Evolutionary conservation across 2,797 vertebrate species (phyloP), one percentile per base, ranked within the genome.

Genomic region (Parauchenoglanis ngamensis): DNA sequence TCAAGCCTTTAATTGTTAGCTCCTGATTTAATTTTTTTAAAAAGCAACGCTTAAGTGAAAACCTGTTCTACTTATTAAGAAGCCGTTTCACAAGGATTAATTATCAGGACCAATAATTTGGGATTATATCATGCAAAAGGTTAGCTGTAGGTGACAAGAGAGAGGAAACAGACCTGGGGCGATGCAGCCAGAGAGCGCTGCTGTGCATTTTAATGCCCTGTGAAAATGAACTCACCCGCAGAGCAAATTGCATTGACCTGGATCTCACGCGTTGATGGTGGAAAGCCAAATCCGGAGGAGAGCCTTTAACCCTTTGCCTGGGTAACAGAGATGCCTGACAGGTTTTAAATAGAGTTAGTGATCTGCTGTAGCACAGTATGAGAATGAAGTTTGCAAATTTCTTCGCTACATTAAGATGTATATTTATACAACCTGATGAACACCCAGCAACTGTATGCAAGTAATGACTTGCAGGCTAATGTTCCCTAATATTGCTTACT

Each of bases 31-130:
- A 91, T 92, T 92, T 79, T 59, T 82, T 82, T 12, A 88, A 35
- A 90, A 92, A 92, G 88, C 56, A 52, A 83, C 28, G 86, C 87
- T 89, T 90, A 93, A 92, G 90, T 90, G 75, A 92, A 91, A 89
- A 72, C 90, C 89, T 90, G 85, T 91, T 92, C 86, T 87, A 86
- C 90, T 90, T 93, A 91, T 92, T 93, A 91, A 87, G 89, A 89
- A 89, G 83, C 89, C 83, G 77, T 93, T 92, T 93, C 87, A 86
- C 90, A 89, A 89, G 90, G 91, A 93, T 92, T 92, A 92, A 93
- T 93, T 93, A 92, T 93, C 89, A 88, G 89, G 88, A 90, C 88
- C 92, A 92, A 92, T 93, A 90, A 92, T 92, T 92, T 90, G 88
- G 90, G 91, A 92, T 90, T 91, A 87, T 93, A 93, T 93, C 91